Conservation (phyloP, 2,113 vertebrate species). For the Phalacrocorax brasilianus region DNA sequence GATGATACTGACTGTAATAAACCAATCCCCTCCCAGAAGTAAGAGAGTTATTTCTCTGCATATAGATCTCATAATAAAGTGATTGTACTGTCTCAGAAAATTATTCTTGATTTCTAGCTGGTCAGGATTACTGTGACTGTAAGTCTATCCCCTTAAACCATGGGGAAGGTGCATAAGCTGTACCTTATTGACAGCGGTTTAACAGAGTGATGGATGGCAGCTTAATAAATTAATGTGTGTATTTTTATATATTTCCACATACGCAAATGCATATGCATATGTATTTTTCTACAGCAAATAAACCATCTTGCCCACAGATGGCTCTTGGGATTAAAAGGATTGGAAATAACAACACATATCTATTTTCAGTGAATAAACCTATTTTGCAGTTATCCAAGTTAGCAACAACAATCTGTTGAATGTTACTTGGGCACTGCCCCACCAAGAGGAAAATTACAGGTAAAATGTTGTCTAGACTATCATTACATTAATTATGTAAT, state of each 20-base stretch:
- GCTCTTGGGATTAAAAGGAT: slow-evolving; percentile 9
- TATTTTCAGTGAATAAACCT: neutral
- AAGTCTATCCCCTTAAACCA: neutral
- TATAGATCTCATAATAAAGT: neutral
- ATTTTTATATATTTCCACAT: neutral
- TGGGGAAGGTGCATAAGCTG: neutral
- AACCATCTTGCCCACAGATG: neutral
- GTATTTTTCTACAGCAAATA: neutral
- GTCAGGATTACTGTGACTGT: neutral
- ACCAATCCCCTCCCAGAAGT: neutral
- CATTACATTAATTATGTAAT: neutral
- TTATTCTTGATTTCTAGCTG: neutral
- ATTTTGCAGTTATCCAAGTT: slow-evolving; percentile 84
- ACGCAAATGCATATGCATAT: neutral
- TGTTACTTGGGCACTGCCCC: slow-evolving; percentile 84
- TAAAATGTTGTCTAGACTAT: slow-evolving; percentile 57
- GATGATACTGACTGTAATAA: neutral
- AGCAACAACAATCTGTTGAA: slow-evolving; percentile 85
- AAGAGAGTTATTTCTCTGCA: neutral
- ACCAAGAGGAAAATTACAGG: slow-evolving; percentile 86
- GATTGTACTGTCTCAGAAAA: neutral
- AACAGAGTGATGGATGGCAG: neutral
- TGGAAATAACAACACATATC: neutral
- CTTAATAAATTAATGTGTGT: neutral
- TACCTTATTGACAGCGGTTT: neutral